phyloP scores from a whole-genome alignment of 2,113 vertebrate species.

The Malurus elegans region DNA sequence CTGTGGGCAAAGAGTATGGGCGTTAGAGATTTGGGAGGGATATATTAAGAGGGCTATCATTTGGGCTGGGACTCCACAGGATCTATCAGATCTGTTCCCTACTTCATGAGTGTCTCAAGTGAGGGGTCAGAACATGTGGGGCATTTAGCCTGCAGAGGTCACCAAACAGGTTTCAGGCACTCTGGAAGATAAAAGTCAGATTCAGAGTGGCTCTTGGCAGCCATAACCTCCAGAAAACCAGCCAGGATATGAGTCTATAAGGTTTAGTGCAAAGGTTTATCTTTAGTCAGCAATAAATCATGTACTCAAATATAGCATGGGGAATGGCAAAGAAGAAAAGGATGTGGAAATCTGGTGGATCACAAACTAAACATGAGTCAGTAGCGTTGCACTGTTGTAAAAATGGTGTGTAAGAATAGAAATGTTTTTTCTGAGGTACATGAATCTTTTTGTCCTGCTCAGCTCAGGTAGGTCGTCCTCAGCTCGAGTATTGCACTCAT shows the following conservation, averaged over 20 bases:
- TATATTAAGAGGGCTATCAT: rapidly evolving
- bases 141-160: conserved; percentile 11
- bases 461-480: background rate
- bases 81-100: background rate
- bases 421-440: background rate
- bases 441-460: background rate
- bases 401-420: background rate
- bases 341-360: background rate
- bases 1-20: background rate
- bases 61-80: background rate
- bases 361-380: background rate
- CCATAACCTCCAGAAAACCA: background rate
- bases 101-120: background rate
- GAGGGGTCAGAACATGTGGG: background rate
- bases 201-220: background rate
- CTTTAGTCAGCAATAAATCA: background rate
- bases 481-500: background rate
- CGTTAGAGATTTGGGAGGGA: background rate
- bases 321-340: background rate
- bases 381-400: background rate
- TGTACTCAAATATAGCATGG: background rate
- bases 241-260: background rate
- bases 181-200: background rate
- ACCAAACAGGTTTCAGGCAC: background rate
- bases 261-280: background rate